Evolutionary conservation across 2,113 vertebrate genomes (phyloP).

Genomic region (Alethe diademata): DNA sequence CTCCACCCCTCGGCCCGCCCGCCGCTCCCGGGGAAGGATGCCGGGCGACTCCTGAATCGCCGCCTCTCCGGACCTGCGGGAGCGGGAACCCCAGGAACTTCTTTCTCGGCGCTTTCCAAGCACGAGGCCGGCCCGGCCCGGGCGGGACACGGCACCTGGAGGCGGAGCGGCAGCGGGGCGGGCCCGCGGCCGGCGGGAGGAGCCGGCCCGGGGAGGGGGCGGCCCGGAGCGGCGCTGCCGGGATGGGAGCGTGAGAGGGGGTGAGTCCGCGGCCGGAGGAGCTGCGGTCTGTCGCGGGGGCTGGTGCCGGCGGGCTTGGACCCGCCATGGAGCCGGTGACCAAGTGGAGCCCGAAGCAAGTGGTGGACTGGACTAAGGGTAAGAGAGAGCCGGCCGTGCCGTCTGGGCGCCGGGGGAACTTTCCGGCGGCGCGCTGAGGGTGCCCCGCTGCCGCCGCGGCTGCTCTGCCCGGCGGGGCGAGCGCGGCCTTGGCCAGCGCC

Average conservation of each 20-base stretch:
- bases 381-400: not conserved
- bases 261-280: not conserved
- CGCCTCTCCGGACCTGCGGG: not conserved
- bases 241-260: constrained; percentile 31
- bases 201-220: not conserved
- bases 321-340: constrained; percentile 78
- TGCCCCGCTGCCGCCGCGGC: not conserved
- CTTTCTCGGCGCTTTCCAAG: not conserved
- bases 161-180: not conserved
- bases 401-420: not conserved
- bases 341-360: constrained; percentile 78
- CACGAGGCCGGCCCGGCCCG: not conserved
- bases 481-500: not conserved
- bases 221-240: not conserved
- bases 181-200: not conserved
- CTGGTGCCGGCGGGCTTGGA: not conserved
- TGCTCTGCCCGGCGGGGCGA: not conserved
- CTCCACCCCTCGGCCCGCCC: not conserved
- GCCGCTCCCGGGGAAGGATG: not conserved
- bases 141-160: not conserved
- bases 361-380: constrained; percentile 81
- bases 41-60: not conserved
- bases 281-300: not conserved
- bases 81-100: not conserved
- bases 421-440: not conserved